Evolutionary conservation across 64 coral and sea anemone genomes (phyloP).

Genomic region (Montipora foliosa): DNA sequence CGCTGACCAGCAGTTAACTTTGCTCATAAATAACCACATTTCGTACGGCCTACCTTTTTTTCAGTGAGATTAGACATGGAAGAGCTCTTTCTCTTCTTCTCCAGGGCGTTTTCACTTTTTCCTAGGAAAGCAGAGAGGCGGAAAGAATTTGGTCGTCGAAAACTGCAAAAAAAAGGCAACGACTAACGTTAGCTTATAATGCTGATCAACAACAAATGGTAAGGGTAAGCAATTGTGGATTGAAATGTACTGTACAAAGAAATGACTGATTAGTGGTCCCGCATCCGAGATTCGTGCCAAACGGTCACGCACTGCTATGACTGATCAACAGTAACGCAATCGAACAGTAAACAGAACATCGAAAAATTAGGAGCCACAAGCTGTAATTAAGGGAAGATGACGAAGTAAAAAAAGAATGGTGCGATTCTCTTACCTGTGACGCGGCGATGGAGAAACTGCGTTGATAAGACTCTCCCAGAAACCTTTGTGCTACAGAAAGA

Average conservation of each 20-base stretch:
- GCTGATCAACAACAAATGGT: background rate
- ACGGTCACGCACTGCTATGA: background rate
- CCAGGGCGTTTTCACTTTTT: conserved; percentile 50
- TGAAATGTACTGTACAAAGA: background rate
- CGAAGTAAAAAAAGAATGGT: background rate
- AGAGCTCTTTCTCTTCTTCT: conserved; percentile 71
- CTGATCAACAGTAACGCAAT: background rate
- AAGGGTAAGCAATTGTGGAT: background rate
- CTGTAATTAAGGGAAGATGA: background rate
- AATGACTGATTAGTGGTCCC: background rate
- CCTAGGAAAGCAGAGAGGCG: conserved; percentile 82
- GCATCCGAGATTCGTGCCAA: too few relatives aligned
- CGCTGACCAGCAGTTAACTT: too few relatives aligned
- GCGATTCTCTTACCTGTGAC: conserved; percentile 76
- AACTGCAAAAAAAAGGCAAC: conserved; percentile 43
- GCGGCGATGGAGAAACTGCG: conserved; percentile 83
- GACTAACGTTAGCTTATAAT: background rate
- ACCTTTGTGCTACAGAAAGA: conserved; percentile 75
- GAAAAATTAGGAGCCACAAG: background rate
- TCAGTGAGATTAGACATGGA: conserved; percentile 61
- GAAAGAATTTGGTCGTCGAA: conserved; percentile 78
- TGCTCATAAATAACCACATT: background rate
- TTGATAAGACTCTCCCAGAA: conserved; percentile 94
- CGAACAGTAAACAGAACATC: background rate
- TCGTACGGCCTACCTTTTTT: conserved; percentile 16